Evolutionary conservation across 2,888 invertebrate species (phyloP), one percentile per base, ranked within the genome.

Genomic region (Graphium colonna): DNA sequence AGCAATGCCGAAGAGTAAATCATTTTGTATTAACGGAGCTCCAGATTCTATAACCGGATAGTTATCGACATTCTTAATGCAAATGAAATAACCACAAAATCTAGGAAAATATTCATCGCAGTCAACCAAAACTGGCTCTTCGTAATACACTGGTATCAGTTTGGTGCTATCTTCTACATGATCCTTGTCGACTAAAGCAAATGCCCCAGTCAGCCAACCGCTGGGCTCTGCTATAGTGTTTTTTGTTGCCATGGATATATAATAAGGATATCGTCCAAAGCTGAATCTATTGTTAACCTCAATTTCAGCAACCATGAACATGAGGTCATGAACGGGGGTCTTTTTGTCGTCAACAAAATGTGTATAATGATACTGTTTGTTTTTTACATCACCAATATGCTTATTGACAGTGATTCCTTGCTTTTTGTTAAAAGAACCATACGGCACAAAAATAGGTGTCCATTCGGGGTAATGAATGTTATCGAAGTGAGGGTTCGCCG

Each of bases 61-160:
- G n/a, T 44, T 51, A 12, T 51, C 43, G 12, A 39, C 18, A 18
- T 51, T 51, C 9, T 26, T 9, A 36, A 51, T 44, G 26, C 51
- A 51, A 16, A 51, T 51, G 8, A 51, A 51, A 4, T 51, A 38
- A 15, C 44, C 51, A 43, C 51, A 51, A 13, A 16, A 44, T 12
- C 36, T 51, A 8, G 43, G 51, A 28, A 51, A 28, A 1, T 10
- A 51, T 44, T 51, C 51, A 0, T 51, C 21, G 4, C 51, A 51
- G 17, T 51, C 51, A 4, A 51, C 44, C 12, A 51, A 28, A 7
- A 45, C 51, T 0, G 44, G 44, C 13, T 48, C 48, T 16, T 48
- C 15, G 16, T 28, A 48, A 28, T 31, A 48, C 3, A 48, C 10
- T 0, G 40, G 39, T 8, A 40, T 28, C 3, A 48, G 17, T n/a